Conservation (phyloP, 2,113 vertebrate species). For the Triplophysa tibetana region DNA sequence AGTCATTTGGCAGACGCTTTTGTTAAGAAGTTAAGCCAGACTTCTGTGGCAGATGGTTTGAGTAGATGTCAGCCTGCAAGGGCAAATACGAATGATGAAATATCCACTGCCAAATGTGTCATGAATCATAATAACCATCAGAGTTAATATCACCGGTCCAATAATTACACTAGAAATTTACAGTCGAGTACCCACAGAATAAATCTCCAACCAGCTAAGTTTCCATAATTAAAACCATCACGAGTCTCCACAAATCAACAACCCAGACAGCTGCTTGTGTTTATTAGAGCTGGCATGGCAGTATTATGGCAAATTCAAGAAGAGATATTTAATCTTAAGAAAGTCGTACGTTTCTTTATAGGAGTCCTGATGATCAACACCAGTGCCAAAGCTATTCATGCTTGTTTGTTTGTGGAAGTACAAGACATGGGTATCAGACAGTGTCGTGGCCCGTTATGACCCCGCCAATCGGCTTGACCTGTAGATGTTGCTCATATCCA, state of each 20-base stretch:
- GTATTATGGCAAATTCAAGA: background rate
- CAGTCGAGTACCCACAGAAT: background rate
- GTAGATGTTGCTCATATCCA: background rate
- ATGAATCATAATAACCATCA: conserved; percentile 45
- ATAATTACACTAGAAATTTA: conserved; percentile 19
- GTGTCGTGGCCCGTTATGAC: conserved; percentile 32
- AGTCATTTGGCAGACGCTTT: too few species aligned
- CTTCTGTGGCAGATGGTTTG: conserved; percentile 36
- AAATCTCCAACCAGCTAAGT: too few species aligned
- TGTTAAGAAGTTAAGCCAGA: background rate
- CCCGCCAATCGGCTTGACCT: conserved; percentile 40
- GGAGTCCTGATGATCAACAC: background rate
- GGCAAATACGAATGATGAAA: conserved; percentile 46
- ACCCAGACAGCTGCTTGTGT: background rate
- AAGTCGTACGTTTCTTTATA: too few species aligned
- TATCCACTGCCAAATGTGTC: conserved; percentile 34
- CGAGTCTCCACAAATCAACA: background rate
- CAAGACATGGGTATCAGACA: conserved; percentile 19
- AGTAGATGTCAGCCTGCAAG: conserved; percentile 32
- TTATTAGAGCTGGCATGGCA: background rate
- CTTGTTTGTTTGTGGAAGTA: conserved; percentile 15
- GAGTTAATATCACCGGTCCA: conserved; percentile 37
- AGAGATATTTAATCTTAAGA: background rate
- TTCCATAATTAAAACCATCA: conserved; percentile 1
- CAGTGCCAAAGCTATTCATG: too few species aligned